Conservation (phyloP, 2,113 vertebrate species). For the Donacobius atricapilla region DNA sequence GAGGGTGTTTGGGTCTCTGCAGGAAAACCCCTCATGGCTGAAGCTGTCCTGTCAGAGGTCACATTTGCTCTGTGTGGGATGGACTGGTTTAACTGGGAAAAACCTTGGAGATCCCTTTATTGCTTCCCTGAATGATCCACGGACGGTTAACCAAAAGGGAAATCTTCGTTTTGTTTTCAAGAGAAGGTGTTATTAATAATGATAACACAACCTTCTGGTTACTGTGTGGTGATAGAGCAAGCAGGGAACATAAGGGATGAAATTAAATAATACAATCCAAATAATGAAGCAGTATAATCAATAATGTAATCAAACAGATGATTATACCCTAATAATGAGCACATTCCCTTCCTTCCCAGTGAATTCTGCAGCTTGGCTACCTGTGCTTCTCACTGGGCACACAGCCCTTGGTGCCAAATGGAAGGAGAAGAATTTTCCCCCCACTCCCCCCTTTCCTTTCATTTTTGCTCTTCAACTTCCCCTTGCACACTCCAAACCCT, state of each 20-base stretch:
- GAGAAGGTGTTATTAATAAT: neutral
- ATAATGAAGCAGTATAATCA: neutral
- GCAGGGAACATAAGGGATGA: neutral
- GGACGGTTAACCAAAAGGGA: neutral
- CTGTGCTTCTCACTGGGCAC: neutral
- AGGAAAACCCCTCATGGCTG: accelerated
- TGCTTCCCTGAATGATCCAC: neutral
- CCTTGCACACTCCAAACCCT: neutral
- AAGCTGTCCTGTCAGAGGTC: neutral
- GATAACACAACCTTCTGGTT: neutral
- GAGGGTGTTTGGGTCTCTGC: accelerated
- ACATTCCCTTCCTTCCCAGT: neutral
- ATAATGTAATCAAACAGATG: neutral
- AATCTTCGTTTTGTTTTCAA: neutral
- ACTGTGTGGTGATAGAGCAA: neutral
- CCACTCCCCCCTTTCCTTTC: accelerated
- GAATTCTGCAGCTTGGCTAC: neutral
- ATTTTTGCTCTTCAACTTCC: neutral
- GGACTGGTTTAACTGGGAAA: neutral
- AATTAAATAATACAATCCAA: neutral
- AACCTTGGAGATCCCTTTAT: neutral
- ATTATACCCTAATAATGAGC: neutral
- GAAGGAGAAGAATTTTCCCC: neutral
- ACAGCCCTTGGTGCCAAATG: neutral
- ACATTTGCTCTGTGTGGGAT: neutral